phyloP scores from a whole-genome alignment of 2,797 vertebrate species.

The Falco berigora region DNA sequence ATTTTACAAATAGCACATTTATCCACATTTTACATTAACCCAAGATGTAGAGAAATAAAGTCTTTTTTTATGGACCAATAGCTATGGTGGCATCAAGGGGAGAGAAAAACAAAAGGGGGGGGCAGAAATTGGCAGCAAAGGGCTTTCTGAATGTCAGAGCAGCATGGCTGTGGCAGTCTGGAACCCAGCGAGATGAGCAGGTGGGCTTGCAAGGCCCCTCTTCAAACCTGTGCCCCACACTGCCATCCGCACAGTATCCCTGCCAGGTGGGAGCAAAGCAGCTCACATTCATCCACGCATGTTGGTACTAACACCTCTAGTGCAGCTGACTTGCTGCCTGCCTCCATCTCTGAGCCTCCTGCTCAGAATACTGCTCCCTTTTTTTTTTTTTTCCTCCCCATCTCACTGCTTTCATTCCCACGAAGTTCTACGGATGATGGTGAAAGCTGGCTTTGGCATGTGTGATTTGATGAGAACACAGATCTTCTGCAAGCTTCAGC shows the following conservation, averaged over 20 bases:
- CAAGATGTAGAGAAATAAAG: neutral
- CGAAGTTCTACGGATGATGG: neutral
- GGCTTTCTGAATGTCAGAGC: neutral
- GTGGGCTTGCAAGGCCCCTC: neutral
- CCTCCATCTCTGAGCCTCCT: neutral
- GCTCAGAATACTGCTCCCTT: neutral
- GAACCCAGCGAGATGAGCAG: neutral
- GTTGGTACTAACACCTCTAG: neutral
- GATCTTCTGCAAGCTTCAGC: neutral
- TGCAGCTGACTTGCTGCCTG: neutral
- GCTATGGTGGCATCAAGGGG: neutral
- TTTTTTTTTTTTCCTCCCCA: neutral
- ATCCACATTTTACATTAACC: neutral
- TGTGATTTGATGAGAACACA: neutral
- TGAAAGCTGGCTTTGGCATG: neutral
- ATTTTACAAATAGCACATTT: neutral
- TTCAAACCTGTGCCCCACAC: neutral
- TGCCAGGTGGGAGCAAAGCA: neutral
- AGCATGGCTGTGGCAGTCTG: rapidly evolving
- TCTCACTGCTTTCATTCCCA: neutral
- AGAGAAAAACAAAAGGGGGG: too few species aligned
- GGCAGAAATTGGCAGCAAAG: rapidly evolving
- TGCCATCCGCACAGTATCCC: neutral
- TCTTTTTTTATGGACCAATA: neutral
- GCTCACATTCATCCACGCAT: rapidly evolving